Conservation (phyloP, 2,113 vertebrate species). For the Perca schrenkii region DNA sequence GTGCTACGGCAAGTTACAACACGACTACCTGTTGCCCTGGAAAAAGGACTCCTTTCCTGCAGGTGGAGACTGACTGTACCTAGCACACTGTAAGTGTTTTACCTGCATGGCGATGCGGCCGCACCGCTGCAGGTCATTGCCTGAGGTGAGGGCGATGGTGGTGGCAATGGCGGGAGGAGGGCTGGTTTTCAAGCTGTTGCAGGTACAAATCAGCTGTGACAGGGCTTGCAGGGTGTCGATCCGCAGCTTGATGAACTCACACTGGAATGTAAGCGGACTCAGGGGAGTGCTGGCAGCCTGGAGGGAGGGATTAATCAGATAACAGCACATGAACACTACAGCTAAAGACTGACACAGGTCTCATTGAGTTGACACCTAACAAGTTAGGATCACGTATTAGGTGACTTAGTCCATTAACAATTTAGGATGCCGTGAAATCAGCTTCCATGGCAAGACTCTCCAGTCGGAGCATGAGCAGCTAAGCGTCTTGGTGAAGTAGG, state of each 20-base stretch:
- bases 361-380: conserved; percentile 4
- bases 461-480: conserved; percentile 18
- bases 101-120: conserved; percentile 97
- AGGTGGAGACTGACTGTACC: neutral
- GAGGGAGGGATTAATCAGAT: conserved; percentile 48
- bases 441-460: neutral
- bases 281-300: conserved; percentile 97
- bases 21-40: neutral
- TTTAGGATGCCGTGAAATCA: conserved; percentile 1
- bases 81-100: neutral
- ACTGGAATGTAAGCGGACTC: conserved; percentile 97
- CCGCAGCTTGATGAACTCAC: conserved; percentile 97
- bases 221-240: conserved; percentile 97
- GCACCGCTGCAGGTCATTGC: conserved; percentile 95
- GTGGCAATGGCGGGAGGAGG: conserved; percentile 98
- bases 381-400: conserved; percentile 9
- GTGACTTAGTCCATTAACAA: conserved; percentile 23
- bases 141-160: conserved; percentile 92
- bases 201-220: conserved; percentile 97
- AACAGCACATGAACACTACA: conserved; percentile 3
- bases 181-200: conserved; percentile 98
- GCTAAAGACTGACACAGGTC: neutral
- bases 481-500: conserved; percentile 10
- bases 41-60: neutral
- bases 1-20: neutral